Evolutionary conservation across 2,888 invertebrate species (phyloP).

Genomic region (Lasioglossum villosulum): DNA sequence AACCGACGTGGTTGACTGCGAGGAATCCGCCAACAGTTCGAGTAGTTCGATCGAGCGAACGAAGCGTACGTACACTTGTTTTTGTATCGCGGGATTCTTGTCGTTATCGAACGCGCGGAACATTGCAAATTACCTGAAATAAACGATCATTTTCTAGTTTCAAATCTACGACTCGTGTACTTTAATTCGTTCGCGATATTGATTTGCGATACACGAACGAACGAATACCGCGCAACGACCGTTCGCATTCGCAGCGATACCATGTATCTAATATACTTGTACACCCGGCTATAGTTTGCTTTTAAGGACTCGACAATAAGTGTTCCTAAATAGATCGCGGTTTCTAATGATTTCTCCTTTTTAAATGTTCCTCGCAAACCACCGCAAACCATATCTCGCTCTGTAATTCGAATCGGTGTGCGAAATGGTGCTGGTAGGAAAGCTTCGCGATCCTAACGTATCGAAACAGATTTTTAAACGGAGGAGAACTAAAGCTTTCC

Average conservation of each 20-base stretch:
- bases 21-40: conserved; percentile 46
- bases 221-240: background rate
- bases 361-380: conserved; percentile 65
- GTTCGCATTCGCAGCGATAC: background rate
- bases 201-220: background rate
- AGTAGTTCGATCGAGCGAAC: conserved; percentile 9
- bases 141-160: background rate
- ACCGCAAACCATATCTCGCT: conserved; percentile 66
- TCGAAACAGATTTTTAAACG: background rate
- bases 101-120: background rate
- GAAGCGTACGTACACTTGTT: background rate
- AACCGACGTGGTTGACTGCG: conserved; percentile 59
- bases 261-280: conserved; percentile 4
- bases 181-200: background rate
- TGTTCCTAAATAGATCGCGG: conserved; percentile 47
- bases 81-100: background rate
- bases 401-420: conserved; percentile 55
- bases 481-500: conserved; percentile 31
- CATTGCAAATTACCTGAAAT: background rate
- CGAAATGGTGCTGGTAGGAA: conserved; percentile 35
- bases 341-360: conserved; percentile 29
- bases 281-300: conserved; percentile 20
- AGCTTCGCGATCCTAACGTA: conserved; percentile 20
- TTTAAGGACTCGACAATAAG: conserved; percentile 58
- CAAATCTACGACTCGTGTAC: background rate